These are phyloP conservation scores for Cynopterus sphinx DNA, from an alignment of 2,797 vertebrate genomes.

Conservation along the genomic window DNA sequence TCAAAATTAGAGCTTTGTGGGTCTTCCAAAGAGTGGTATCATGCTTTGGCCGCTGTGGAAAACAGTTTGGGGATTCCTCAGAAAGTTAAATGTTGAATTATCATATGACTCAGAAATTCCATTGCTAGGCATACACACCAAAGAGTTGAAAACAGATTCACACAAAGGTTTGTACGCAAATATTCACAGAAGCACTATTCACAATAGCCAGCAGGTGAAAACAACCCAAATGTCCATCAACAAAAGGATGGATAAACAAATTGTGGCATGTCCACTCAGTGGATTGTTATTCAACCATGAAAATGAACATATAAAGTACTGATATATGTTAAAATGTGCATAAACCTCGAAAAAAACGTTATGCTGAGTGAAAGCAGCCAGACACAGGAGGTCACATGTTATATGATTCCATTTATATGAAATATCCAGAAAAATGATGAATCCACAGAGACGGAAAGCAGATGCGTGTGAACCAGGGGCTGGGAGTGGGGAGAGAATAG, in stretches of 20 bases:
- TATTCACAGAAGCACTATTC: neutral
- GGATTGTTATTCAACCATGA: neutral
- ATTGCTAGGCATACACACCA: neutral
- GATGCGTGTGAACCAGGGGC: neutral
- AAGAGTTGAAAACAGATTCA: neutral
- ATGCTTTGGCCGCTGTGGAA: neutral
- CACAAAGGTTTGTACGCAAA: neutral
- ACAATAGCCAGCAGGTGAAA: neutral
- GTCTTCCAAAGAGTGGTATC: neutral
- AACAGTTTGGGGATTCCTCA: neutral
- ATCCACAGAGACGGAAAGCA: neutral
- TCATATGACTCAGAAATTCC: neutral
- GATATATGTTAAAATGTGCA: accelerated
- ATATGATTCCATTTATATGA: neutral
- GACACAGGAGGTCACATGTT: neutral
- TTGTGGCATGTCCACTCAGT: accelerated
- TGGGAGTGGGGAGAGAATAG: neutral
- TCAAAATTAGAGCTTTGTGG: neutral
- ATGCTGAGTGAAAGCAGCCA: neutral
- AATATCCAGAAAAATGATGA: neutral
- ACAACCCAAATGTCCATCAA: neutral
- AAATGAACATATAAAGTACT: neutral
- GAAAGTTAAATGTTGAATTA: neutral
- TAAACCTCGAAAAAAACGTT: neutral
- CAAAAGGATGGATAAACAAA: neutral